Evolutionary conservation across 2,113 vertebrate species (phyloP).

Genomic region (Dendrocopos noguchii): DNA sequence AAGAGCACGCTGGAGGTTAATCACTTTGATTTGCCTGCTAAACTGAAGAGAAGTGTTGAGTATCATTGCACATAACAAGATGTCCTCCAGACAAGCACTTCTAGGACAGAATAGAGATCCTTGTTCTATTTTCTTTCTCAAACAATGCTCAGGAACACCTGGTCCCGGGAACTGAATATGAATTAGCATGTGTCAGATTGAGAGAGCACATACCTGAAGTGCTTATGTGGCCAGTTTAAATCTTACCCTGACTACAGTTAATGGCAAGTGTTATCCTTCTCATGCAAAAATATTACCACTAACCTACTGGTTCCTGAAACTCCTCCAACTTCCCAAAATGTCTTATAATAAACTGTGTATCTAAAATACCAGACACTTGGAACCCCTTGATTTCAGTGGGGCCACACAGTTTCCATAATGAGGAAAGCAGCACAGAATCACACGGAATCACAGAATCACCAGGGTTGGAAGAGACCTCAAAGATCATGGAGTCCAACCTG

Average conservation of each 20-base stretch:
- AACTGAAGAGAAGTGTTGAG: neutral
- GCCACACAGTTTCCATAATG: neutral
- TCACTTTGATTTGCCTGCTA: neutral
- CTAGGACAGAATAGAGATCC: neutral
- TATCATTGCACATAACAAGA: neutral
- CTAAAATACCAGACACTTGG: neutral
- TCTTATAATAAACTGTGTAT: neutral
- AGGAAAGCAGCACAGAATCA: neutral
- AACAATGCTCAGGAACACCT: neutral
- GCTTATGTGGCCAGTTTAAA: neutral
- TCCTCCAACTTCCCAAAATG: neutral
- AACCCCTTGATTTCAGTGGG: neutral
- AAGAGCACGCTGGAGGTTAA: neutral
- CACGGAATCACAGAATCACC: too few species aligned
- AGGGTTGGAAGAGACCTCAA: too few species aligned
- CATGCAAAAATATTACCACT: neutral
- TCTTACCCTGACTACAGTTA: neutral
- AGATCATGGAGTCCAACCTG: too few species aligned
- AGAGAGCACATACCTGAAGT: neutral
- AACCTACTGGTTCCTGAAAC: neutral
- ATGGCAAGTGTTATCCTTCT: neutral
- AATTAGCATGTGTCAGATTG: neutral
- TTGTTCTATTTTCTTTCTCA: neutral
- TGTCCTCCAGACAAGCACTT: neutral
- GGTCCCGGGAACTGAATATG: neutral